Conservation (phyloP, 2,888 invertebrate species). For the Allolobophora icterica region DNA sequence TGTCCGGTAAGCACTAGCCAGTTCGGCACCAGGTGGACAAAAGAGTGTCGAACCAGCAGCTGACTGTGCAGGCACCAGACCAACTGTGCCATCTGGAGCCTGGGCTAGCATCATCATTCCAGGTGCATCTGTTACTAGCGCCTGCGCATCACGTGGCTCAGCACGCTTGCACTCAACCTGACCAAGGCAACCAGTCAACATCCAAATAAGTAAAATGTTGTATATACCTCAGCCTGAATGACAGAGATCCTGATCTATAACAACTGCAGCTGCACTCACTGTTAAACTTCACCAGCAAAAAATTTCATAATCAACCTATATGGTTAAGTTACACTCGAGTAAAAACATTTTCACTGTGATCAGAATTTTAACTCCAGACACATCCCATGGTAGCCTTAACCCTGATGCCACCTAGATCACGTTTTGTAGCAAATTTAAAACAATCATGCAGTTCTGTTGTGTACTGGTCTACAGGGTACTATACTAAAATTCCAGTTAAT, state of each 20-base stretch:
- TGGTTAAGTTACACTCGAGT: neutral
- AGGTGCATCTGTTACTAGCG: neutral
- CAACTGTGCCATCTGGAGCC: slow-evolving; percentile 39
- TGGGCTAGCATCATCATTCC: slow-evolving; percentile 41
- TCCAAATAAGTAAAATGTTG: neutral
- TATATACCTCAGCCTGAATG: neutral
- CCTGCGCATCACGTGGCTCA: slow-evolving; percentile 35
- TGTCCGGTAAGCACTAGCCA: slow-evolving; percentile 33
- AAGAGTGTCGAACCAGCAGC: neutral
- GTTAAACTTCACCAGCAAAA: neutral
- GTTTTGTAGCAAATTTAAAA: neutral
- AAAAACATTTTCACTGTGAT: neutral
- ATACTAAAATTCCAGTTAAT: too few relatives aligned
- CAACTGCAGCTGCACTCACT: neutral
- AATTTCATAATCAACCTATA: neutral
- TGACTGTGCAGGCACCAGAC: slow-evolving; percentile 34
- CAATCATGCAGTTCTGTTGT: neutral
- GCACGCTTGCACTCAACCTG: slow-evolving; percentile 43
- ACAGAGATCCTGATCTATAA: neutral
- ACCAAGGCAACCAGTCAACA: neutral
- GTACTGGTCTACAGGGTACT: too few relatives aligned
- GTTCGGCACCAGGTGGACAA: slow-evolving; percentile 36
- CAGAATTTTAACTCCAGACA: neutral
- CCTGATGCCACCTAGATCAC: neutral
- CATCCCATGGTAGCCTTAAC: neutral